Base-by-base conservation (phyloP, 1,140 invertebrate genomes). In the Eueides isabella region DNA sequence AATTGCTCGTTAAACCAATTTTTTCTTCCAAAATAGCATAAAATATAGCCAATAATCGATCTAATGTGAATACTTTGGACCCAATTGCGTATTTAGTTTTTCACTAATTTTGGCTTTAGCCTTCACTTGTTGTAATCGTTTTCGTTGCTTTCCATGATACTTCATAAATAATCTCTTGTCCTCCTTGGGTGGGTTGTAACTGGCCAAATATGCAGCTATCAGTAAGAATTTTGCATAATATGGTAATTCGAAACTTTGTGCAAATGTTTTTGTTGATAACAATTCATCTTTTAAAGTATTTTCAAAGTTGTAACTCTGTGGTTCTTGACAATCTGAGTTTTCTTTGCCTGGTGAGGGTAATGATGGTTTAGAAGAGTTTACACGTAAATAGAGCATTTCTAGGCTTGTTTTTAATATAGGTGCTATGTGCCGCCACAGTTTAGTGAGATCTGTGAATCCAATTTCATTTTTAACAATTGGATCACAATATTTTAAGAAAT, bases 201-300 rank as follows among this genome's bases (percentile, higher is more conserved):
- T 98, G 0, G 98, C 98, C 71, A 99, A 92, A 88, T 97, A 98
- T 7, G 97, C 96, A 28, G 98, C 97, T 30, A 98, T 97, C 4
- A 99, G 90, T 38, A 99, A 93, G 88, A 95, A 98, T 89, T 98
- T 98, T 0, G 96, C 96, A 90, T 98, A 98, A 84, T 96, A 98
- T 0, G 98, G 98, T 5, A 99, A 91, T 86, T 98, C 97, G 65
- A 98, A 95, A 72, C 95, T 96, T 73, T 96, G 94, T 5, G 95
- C 95, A 80, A 95, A 91, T 30, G 94, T 94, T 64, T 92, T 94
- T 66, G 94, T 95, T 6, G 94, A 94, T 61, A 88, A 91, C 14
- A 92, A 72, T 68, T 93, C 92, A 38, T 93, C 87, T 81, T 88
- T 92, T 72, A 93, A 81, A 44, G 83, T 83, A 61, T 90, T 87